Base-by-base conservation (phyloP, 2,888 invertebrate species). In the Dryobota labecula region DNA sequence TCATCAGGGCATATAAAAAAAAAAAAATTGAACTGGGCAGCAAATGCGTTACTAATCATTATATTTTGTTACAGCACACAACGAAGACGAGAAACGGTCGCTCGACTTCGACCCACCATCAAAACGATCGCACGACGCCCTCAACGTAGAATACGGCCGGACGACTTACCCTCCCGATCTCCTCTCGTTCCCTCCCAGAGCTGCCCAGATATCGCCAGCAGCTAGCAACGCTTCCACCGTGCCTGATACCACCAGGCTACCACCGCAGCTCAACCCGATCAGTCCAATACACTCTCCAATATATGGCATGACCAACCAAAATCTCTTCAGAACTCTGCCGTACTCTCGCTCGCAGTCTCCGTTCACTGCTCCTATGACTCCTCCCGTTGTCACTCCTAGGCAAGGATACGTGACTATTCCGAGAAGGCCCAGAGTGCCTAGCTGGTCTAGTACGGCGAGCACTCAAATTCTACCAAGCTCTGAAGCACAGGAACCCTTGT, bases 341-440 rank as follows among this genome's bases (percentile, higher is more conserved):
- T 98, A 98, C 93, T 98, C 98, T 45, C 93, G 96, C 43, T 98
- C 98, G 43, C 97, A 98, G 78, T 98, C 98, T n/a, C 98, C 98
- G 0, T 98, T 98, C 85, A 96, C 97, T 43, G 97, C 97, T 9
- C 96, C 96, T 41, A 94, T 96, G 5, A 95, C 96, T 56, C 97
- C 97, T 11, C 97, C 97, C 41, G 97, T 97, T 9, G 96, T 98
- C 53, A 97, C 97, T 36, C 97, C 97, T 7, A 96, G 98, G 79
- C 98, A 98, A 90, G 98, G 98, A 18, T 98, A 98, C 91, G 98
- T 98, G 56, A 98, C 98, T 24, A 98, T 98, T 75, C 98, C 98
- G 0, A 96, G 98, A 83, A 96, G 98, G 87, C 98, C 98, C 0
- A 96, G 98, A 78, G 98, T 98, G 0, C 98, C 98, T 2, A 98